A percentile compares a stretch with the other conserved stretches of the same genome.
phyloP scores from a whole-genome alignment of 2,888 invertebrate genomes.

The Pogonocherus hispidulus region DNA sequence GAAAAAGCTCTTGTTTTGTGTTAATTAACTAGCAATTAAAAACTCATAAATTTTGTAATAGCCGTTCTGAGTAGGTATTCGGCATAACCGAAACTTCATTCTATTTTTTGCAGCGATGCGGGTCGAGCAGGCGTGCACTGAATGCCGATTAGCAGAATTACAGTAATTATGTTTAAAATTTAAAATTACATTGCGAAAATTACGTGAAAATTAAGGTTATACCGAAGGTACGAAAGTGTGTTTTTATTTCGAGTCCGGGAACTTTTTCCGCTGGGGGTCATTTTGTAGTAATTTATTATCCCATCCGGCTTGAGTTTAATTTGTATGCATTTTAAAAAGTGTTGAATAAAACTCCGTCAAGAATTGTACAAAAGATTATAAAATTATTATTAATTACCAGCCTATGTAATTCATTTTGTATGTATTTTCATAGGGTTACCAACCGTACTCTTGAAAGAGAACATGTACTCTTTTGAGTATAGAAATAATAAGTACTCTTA shows the following conservation, averaged over 20 bases:
- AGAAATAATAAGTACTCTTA: too few relatives aligned
- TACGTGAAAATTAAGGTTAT: neutral
- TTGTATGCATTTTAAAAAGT: too few relatives aligned
- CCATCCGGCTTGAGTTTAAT: too few relatives aligned
- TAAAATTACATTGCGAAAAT: neutral
- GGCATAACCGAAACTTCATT: neutral
- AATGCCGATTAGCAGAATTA: neutral
- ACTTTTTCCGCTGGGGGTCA: neutral
- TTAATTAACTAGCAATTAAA: neutral
- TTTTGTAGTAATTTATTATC: neutral
- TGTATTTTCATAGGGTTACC: too few relatives aligned
- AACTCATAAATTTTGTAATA: neutral
- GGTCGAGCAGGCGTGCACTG: neutral
- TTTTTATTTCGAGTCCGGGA: neutral
- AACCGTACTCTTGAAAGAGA: too few relatives aligned
- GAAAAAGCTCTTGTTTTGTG: neutral
- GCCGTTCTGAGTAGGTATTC: neutral
- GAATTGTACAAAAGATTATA: too few relatives aligned
- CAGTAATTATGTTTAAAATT: constrained; percentile 1
- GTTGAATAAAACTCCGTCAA: too few relatives aligned
- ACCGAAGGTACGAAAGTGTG: neutral
- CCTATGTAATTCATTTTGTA: too few relatives aligned
- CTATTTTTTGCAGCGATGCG: neutral
- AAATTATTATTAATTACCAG: too few relatives aligned
- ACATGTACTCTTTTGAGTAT: too few relatives aligned